Evolutionary conservation across 2,888 invertebrate genomes (phyloP), one percentile per base, ranked within the genome.

Genomic region (Cryptus armator): DNA sequence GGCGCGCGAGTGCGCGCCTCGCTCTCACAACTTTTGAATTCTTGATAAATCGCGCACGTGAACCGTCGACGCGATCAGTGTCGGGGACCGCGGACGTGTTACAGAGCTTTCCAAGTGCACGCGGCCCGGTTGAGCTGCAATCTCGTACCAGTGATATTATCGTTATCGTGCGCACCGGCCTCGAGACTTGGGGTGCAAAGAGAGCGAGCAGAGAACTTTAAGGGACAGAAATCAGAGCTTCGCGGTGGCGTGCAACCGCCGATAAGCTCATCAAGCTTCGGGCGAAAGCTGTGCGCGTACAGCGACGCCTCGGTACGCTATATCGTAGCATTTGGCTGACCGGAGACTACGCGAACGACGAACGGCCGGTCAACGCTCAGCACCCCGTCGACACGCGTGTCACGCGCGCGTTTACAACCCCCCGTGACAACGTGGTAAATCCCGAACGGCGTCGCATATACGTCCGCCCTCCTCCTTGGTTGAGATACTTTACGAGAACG

Each of bases 221-320:
- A 24, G 56, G 56, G 72, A 48, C 37, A 46, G 62, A 77, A 77
- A 70, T 70, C 75, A 53, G 75, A 68, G 16, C 37, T 77, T 80
- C 64, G 80, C 67, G 77, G 32, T 72, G 76, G 80, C 80, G 84
- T 84, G 78, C 64, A 56, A 70, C 64, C 29, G 12, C 62, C 74
- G 81, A 81, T 78, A 78, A 81, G 84, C 84, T 78, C 84, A 81
- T 81, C 84, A 81, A 75, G 78, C 70, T 78, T 48, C 7, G 53
- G 51, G 32, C 68, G 44, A 85, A 70, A 66, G 70, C 67, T 71
- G 19, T 56, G 10, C 19, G 59, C 14, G 59, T 64, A n/a, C 29
- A 46, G 48, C 37, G 56, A 44, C 32, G 9, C 67, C 37, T 46
- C 24, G 75, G 43, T 82, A 48, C 68, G 43, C 62, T 24, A 7